phyloP scores from a whole-genome alignment of 2,113 vertebrate genomes.

The Apus apus region DNA sequence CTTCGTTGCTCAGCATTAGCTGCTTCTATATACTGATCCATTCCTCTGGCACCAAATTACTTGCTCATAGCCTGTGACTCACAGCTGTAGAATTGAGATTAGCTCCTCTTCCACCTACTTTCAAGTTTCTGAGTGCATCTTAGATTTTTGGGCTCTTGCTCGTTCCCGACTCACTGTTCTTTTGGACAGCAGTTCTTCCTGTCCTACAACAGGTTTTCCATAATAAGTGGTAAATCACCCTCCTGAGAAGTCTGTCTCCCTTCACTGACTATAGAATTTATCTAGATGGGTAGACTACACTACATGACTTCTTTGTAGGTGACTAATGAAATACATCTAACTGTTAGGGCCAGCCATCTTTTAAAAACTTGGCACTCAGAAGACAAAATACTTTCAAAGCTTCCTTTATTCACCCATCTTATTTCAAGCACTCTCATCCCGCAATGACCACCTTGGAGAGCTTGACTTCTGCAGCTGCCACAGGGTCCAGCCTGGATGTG shows the following conservation, averaged over 20 bases:
- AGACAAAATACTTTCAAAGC: background rate
- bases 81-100: conserved; percentile 20
- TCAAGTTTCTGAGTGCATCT: background rate
- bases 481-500: background rate
- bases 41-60: background rate
- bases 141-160: conserved; percentile 11
- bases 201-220: background rate
- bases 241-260: background rate
- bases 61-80: conserved; percentile 9
- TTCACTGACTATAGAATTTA: background rate
- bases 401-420: background rate
- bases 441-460: background rate
- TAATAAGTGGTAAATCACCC: background rate
- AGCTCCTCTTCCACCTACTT: conserved; percentile 4
- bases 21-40: background rate
- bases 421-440: background rate
- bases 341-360: background rate
- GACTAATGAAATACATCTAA: background rate
- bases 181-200: background rate
- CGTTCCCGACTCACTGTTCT: background rate
- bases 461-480: background rate
- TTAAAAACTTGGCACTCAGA: background rate
- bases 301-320: background rate
- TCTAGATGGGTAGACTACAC: background rate
- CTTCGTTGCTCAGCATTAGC: background rate